These are phyloP conservation scores for Epinephelus coioides DNA, from an alignment of 2,797 vertebrate genomes.

Conservation along the genomic window DNA sequence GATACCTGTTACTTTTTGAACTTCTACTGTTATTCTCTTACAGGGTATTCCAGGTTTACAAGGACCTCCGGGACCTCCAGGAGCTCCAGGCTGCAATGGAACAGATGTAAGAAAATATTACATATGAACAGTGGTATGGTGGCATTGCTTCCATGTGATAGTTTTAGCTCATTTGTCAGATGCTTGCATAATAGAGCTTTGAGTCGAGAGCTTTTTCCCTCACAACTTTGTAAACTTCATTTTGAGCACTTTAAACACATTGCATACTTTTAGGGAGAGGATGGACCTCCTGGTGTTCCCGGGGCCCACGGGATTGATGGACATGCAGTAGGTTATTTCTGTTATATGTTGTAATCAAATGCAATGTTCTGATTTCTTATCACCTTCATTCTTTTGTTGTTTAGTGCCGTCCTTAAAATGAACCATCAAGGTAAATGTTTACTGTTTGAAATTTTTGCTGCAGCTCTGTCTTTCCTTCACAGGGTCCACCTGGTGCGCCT, in stretches of 20 bases:
- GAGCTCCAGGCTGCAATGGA: slow-evolving; percentile 92
- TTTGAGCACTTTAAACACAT: not conserved
- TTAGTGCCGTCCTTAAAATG: not conserved
- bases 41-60: slow-evolving; percentile 94
- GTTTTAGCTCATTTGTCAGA: not conserved
- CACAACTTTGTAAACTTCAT: not conserved
- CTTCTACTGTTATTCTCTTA: slow-evolving; percentile 8
- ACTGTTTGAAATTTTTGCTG: slow-evolving; percentile 11
- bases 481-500: slow-evolving; percentile 66
- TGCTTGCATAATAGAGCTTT: not conserved
- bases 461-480: slow-evolving; percentile 46
- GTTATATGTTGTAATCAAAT: not conserved
- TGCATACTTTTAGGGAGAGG: slow-evolving; percentile 61
- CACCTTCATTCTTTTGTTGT: not conserved
- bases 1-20: slow-evolving; percentile 8
- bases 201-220: not conserved
- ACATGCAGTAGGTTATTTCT: slow-evolving; percentile 54
- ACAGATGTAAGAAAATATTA: slow-evolving; percentile 87
- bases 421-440: not conserved
- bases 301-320: slow-evolving; percentile 56
- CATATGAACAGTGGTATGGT: not conserved
- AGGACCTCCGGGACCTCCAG: slow-evolving; percentile 87
- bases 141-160: not conserved
- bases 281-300: slow-evolving; percentile 54
- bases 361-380: not conserved